Base-by-base conservation (phyloP, 2,113 vertebrate genomes). In the Sebastes schlegelii region DNA sequence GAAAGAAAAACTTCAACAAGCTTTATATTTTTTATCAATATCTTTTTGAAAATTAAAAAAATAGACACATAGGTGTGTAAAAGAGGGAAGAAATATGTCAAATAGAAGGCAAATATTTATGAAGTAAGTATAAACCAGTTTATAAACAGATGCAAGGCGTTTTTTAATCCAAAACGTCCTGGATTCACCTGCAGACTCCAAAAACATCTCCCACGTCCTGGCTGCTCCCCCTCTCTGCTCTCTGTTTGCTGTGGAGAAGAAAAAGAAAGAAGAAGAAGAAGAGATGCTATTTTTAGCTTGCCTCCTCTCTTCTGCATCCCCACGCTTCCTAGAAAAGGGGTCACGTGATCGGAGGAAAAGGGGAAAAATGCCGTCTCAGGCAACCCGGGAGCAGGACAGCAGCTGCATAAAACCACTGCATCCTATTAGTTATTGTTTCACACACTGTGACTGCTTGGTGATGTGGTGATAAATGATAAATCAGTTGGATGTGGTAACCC, bases 251-350 rank as follows among this genome's bases (percentile, higher is more conserved):
- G 67, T 84, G 68, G 60, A 72, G 77, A 12, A 55, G 43, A 11
- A 51, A 62, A 75, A 74, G 2, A 45, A 17, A 51, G 62, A 70
- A 79, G 48, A 45, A 68, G 61, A 67, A 74, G 79, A 68, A 40
- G 80, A 89, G 79, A 69, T 21, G 85, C 88, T 94, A 93, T 93
- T 92, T 93, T 90, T 92, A 93, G 87, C 84, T n/a, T 73, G 58
- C 66, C 73, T 87, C 75, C 83, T 86, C 85, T 92, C 91, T 89
- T 92, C 93, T 93, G 86, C 89, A 91, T 92, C 90, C 76, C 77
- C 81, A 61, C 23, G 61, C 89, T 92, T 91, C 86, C 86, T 88
- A 42, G 88, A 90, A 88, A 88, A 87, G 79, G 80, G 78, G 86
- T 54, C 88, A 88, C 46, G 76, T 92, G 89, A 92, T 87, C 86